Evolutionary conservation across 2,888 invertebrate genomes (phyloP).

Genomic region (Balanococcus diminutus): DNA sequence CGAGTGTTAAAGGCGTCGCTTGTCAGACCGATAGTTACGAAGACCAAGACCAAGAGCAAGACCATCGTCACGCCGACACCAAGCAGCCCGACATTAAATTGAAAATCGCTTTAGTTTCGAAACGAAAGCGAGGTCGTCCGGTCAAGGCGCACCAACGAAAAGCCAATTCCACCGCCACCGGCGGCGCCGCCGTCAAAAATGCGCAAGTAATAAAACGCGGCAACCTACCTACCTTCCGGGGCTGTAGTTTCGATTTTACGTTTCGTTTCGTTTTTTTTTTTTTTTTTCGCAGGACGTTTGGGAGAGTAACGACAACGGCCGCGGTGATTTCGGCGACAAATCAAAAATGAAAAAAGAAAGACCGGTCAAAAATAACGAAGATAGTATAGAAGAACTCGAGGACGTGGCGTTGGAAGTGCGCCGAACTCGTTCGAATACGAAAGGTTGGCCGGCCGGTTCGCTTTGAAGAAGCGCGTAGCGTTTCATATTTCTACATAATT

Average conservation of each 20-base stretch:
- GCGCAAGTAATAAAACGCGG: not conserved
- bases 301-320: not conserved
- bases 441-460: not conserved
- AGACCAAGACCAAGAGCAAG: not conserved
- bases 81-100: conserved; percentile 45
- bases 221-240: no score
- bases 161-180: no score
- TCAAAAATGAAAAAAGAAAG: not conserved
- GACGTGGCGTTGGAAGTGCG: conserved; percentile 18
- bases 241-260: no score
- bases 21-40: conserved; percentile 48
- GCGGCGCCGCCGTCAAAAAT: not conserved
- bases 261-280: not conserved
- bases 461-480: no score
- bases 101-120: conserved; percentile 47
- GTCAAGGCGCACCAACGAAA: conserved; percentile 34
- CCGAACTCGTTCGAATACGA: conserved; percentile 32
- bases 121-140: conserved; percentile 49
- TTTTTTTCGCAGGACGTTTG: not conserved
- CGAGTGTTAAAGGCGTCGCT: conserved; percentile 28
- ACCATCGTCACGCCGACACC: not conserved
- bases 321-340: not conserved
- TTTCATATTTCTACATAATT: not conserved
- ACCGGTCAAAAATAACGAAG: not conserved
- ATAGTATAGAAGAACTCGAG: conserved; percentile 3